These are phyloP conservation scores for Lucinisca nassula DNA, from an alignment of 2,888 invertebrate genomes.

Conservation along the genomic window DNA sequence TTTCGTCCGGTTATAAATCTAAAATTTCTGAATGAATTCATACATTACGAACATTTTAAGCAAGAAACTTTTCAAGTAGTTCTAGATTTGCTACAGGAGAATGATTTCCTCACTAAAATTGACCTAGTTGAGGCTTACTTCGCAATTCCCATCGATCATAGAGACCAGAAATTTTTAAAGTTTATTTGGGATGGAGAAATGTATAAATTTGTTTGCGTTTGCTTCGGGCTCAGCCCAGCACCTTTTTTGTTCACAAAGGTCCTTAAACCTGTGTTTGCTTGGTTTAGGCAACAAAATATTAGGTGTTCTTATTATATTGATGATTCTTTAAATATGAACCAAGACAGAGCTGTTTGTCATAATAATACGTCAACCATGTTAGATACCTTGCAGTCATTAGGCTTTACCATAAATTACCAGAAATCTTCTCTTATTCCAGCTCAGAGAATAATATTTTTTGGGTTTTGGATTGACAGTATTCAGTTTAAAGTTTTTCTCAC, in stretches of 20 bases:
- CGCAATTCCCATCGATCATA: conserved; percentile 15
- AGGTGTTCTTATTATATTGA: conserved; percentile 60
- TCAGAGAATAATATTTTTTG: conserved; percentile 48
- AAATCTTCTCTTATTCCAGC: conserved; percentile 38
- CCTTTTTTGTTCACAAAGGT: conserved; percentile 58
- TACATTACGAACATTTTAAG: conserved; percentile 45
- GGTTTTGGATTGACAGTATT: conserved; percentile 43
- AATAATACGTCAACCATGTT: conserved; percentile 22
- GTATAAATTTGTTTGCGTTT: conserved; percentile 43
- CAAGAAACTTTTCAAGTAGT: conserved; percentile 13
- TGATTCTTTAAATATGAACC: conserved; percentile 54
- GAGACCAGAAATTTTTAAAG: conserved; percentile 24
- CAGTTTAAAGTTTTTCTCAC: conserved; percentile 47
- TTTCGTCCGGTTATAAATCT: conserved; percentile 43
- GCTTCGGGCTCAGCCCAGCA: conserved; percentile 40
- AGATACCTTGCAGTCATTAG: conserved; percentile 35
- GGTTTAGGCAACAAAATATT: conserved; percentile 40
- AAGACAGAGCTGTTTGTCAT: conserved; percentile 1
- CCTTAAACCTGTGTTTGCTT: conserved; percentile 40
- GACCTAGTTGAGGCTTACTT: conserved; percentile 19
- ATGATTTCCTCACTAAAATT: conserved; percentile 46
- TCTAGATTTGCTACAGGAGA: conserved; percentile 20
- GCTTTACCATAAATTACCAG: conserved; percentile 41
- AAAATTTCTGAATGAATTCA: conserved; percentile 32
- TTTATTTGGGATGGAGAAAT: conserved; percentile 29